These are phyloP conservation scores for Caenorhabditis sulstoni DNA, from an alignment of 2,888 invertebrate genomes.

Conservation along the genomic window DNA sequence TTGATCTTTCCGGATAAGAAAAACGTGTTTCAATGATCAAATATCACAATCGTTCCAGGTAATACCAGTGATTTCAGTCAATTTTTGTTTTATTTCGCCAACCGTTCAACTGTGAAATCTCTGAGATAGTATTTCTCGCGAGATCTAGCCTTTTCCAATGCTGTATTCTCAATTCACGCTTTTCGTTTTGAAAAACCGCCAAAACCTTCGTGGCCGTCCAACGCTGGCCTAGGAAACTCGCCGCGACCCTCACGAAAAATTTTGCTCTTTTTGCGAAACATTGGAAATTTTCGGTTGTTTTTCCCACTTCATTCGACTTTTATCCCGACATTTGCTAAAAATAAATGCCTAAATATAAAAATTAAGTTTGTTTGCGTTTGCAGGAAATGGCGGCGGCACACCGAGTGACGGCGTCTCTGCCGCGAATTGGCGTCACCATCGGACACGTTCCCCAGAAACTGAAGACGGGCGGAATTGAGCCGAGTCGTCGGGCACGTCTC, in stretches of 20 bases:
- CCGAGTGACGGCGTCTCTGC: constrained; percentile 70
- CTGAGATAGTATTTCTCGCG: too few species aligned
- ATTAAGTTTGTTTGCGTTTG: neutral
- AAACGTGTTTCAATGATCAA: too few species aligned
- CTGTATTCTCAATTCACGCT: too few species aligned
- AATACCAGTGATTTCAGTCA: too few species aligned
- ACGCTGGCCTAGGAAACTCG: neutral
- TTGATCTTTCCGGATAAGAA: too few species aligned
- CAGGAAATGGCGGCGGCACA: constrained; percentile 29
- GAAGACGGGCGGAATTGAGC: constrained; percentile 71
- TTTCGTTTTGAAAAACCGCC: neutral
- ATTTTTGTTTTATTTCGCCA: too few species aligned
- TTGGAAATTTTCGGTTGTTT: neutral
- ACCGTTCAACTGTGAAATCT: too few species aligned
- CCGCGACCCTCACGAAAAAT: neutral
- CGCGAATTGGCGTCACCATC: constrained; percentile 73
- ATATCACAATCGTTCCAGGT: too few species aligned
- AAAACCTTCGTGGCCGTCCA: neutral
- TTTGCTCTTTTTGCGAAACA: neutral
- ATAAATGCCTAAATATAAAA: too few species aligned
- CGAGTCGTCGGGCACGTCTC: constrained; percentile 65
- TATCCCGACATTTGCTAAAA: neutral
- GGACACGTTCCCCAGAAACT: constrained; percentile 79
- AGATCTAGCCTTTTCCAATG: too few species aligned
- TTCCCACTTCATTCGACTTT: neutral